phyloP scores from a whole-genome alignment of 2,797 vertebrate species.

The Ataeniobius toweri region DNA sequence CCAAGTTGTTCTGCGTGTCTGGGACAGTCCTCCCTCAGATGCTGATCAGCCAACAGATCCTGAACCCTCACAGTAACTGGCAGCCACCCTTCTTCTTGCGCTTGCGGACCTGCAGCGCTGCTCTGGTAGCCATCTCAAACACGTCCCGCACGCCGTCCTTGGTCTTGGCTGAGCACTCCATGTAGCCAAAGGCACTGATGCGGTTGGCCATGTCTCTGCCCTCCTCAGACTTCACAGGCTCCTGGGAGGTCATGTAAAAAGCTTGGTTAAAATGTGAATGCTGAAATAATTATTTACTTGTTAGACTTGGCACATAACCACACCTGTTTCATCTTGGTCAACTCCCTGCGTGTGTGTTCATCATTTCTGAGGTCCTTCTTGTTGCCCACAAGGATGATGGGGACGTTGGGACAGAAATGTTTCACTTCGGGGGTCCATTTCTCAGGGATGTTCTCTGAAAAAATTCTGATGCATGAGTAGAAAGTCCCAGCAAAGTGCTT shows the following conservation, averaged over 20 bases:
- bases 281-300: neutral
- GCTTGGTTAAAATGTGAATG: neutral
- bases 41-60: constrained; percentile 31
- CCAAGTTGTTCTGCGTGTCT: constrained; percentile 45
- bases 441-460: constrained; percentile 97
- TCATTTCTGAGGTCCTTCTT: constrained; percentile 98
- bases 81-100: constrained; percentile 89
- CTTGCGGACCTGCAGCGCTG: constrained; percentile 94
- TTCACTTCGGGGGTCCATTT: constrained; percentile 99
- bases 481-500: neutral
- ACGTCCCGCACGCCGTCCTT: constrained; percentile 97
- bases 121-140: constrained; percentile 97
- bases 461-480: constrained; percentile 30
- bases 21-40: constrained; percentile 27
- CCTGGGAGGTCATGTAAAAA: constrained; percentile 71
- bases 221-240: constrained; percentile 94
- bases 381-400: constrained; percentile 98
- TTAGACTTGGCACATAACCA: neutral
- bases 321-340: constrained; percentile 99
- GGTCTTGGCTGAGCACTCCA: constrained; percentile 97
- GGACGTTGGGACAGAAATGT: constrained; percentile 98
- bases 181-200: constrained; percentile 95
- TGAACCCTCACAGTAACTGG: constrained; percentile 84
- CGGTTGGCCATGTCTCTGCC: constrained; percentile 97
- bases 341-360: constrained; percentile 95